Evolutionary conservation across 2,797 vertebrate species (phyloP).

Genomic region (Zalophus californianus): DNA sequence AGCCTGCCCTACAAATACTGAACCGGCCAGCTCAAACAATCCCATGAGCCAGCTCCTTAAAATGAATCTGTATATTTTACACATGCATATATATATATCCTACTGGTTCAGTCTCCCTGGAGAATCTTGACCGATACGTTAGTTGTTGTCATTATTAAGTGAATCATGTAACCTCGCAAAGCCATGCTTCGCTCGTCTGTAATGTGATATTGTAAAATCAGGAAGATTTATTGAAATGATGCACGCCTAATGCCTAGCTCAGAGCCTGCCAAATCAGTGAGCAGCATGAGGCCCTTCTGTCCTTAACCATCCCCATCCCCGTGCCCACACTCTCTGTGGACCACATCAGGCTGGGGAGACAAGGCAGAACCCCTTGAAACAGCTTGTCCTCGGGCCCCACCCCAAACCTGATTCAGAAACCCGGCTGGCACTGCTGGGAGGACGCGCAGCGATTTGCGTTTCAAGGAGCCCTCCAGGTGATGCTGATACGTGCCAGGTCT

Average conservation of each 20-base stretch:
- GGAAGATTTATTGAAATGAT: background rate
- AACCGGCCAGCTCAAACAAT: background rate
- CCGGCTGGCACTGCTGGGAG: fast-evolving
- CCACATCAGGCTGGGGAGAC: background rate
- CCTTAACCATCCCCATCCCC: fast-evolving
- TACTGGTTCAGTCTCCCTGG: background rate
- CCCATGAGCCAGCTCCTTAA: background rate
- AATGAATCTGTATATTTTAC: background rate
- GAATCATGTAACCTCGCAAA: background rate
- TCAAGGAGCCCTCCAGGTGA: background rate
- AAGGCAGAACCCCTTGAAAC: background rate
- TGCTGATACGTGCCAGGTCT: fast-evolving
- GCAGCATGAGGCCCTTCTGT: no score
- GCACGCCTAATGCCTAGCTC: fast-evolving
- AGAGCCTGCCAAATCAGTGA: background rate
- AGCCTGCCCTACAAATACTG: background rate
- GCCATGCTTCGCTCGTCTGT: background rate
- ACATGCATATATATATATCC: fast-evolving
- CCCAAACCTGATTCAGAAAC: background rate
- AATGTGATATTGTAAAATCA: fast-evolving
- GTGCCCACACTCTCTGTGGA: fast-evolving
- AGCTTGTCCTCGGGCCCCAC: no score
- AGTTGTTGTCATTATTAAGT: background rate
- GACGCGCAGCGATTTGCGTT: background rate
- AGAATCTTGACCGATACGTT: background rate